Evolutionary conservation across 1,140 invertebrate genomes (phyloP).

Genomic region (Bombus waltoni): DNA sequence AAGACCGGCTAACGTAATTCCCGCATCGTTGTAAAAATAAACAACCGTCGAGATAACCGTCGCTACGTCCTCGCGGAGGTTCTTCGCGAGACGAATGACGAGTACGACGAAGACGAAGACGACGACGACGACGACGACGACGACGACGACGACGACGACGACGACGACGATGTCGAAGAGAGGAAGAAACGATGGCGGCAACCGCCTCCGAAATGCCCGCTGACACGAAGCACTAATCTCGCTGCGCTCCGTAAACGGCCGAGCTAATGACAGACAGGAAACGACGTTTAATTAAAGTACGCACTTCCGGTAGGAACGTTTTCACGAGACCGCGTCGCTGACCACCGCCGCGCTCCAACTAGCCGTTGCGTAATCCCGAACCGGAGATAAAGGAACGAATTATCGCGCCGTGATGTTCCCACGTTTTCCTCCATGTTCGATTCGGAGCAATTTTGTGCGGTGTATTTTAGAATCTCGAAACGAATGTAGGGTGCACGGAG

Average conservation of each 20-base stretch:
- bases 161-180: background rate
- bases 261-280: conserved; percentile 71
- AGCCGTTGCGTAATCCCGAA: conserved; percentile 58
- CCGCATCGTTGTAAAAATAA: conserved; percentile 55
- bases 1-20: conserved; percentile 58
- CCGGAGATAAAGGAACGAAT: conserved; percentile 37
- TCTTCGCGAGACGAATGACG: too few species aligned
- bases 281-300: conserved; percentile 73
- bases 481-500: background rate
- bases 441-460: background rate
- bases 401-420: conserved; percentile 34
- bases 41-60: conserved; percentile 42
- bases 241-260: conserved; percentile 58
- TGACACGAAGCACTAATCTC: conserved; percentile 56
- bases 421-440: conserved; percentile 22
- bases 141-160: too few species aligned
- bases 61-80: conserved; percentile 11
- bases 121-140: too few species aligned
- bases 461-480: background rate
- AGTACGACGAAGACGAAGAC: too few species aligned
- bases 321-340: conserved; percentile 60
- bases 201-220: conserved; percentile 22
- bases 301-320: conserved; percentile 72
- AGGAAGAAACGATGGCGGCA: background rate
- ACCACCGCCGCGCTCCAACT: conserved; percentile 8